phyloP scores from a whole-genome alignment of 1,140 invertebrate species.

The Anoplophora glabripennis region DNA sequence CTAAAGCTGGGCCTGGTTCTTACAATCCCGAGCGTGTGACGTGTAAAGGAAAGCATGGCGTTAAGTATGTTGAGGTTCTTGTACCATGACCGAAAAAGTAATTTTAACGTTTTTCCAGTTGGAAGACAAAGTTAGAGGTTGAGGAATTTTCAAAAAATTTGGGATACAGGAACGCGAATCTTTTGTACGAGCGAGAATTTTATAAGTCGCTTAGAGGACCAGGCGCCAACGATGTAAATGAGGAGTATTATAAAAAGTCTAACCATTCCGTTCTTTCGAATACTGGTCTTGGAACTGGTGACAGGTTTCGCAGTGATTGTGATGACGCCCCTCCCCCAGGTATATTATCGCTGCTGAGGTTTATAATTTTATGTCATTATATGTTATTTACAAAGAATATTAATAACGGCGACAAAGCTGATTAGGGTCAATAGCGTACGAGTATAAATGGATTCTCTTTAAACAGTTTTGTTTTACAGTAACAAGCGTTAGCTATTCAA shows the following conservation, averaged over 20 bases:
- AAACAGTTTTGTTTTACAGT: no score
- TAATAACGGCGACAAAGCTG: no score
- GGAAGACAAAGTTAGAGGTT: constrained; percentile 34
- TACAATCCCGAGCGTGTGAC: constrained; percentile 25
- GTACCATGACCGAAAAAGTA: not conserved
- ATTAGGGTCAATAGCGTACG: no score
- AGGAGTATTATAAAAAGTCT: constrained; percentile 27
- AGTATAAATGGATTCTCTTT: no score
- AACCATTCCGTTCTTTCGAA: constrained; percentile 20
- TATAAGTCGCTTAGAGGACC: constrained; percentile 35
- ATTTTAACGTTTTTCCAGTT: constrained; percentile 28
- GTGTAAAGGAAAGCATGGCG: constrained; percentile 26
- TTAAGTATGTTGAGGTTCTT: constrained; percentile 9
- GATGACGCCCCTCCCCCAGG: constrained; percentile 29
- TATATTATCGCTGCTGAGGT: no score
- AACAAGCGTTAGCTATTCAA: no score
- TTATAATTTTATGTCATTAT: no score
- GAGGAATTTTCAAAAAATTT: constrained; percentile 42
- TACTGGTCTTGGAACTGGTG: constrained; percentile 29
- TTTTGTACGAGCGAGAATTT: constrained; percentile 33
- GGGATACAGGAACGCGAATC: constrained; percentile 35
- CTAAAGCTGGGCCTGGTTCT: constrained; percentile 30
- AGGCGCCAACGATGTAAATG: constrained; percentile 36
- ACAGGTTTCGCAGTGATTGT: constrained; percentile 22
- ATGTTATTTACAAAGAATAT: no score